Evolutionary conservation across 2,797 vertebrate genomes (phyloP), one percentile per base, ranked within the genome.

Genomic region (Urocyon cinereoargenteus): DNA sequence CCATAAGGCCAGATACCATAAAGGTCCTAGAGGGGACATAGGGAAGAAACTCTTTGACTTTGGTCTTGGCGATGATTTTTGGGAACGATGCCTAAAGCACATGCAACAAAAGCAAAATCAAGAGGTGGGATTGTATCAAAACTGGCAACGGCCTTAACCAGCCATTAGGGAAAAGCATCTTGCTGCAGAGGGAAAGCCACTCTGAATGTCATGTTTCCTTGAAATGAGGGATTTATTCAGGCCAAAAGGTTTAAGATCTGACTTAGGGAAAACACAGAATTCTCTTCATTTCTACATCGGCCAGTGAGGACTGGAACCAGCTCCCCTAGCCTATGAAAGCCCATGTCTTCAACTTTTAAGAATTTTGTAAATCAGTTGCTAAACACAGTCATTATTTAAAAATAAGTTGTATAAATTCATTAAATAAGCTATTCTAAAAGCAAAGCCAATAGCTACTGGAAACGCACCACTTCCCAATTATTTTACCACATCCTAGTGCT

Each of bases 121-220:
- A 9, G 15, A 14, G n/a, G 59, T 3, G 45, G 45, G 45, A 36
- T 8, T 34, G 5, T 12, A 4, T 4, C 0, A 1, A 10, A 36
- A 45, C 73, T 21, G 16, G 22, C 0, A 3, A 1, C 0, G 10
- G 19, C 34, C 68, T n/a, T 15, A 45, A 51, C 26, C 53, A 14
- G 24, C 11, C 55, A 34, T 55, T 6, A 59, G 13, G 49, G 81
- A 55, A 53, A 57, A 72, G 15, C 18, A 26, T 24, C 75, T 45
- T 75, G 9, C 8, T 45, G 14, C 18, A 31, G 40, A 66, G 13
- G 7, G 9, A n/a, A 75, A 36, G 7, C 24, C n/a, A 28, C 1
- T 59, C 24, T 21, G 22, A 31, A 72, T 7, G 14, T 6, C 36
- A 31, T 0, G n/a, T 12, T 85, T 22, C 59, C 51, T 18, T 22